phyloP scores from a whole-genome alignment of 53 echinoderm and acorn worm species.

The Holothuria leucospilota region DNA sequence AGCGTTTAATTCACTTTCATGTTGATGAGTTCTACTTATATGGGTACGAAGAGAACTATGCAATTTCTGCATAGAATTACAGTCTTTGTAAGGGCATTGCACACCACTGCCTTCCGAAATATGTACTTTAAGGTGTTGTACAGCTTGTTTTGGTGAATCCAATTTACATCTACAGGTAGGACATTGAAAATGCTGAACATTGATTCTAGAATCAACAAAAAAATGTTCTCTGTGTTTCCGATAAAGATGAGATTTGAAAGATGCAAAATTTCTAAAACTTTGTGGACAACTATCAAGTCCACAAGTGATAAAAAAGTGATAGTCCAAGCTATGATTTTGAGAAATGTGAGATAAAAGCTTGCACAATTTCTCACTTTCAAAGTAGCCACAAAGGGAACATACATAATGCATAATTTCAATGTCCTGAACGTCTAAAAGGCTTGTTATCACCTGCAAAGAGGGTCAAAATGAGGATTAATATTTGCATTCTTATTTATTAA shows the following conservation, averaged over 20 bases:
- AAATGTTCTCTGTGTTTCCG: background rate
- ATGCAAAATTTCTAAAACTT: constrained; percentile 24
- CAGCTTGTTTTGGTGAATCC: too few relatives aligned
- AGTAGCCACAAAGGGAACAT: constrained; percentile 26
- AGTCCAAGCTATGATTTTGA: constrained; percentile 22
- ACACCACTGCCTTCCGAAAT: background rate
- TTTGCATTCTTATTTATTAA: too few relatives aligned
- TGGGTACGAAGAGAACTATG: constrained; percentile 21
- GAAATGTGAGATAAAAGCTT: constrained; percentile 23
- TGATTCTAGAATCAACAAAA: too few relatives aligned
- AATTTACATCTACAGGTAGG: too few relatives aligned
- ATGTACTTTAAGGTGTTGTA: too few relatives aligned
- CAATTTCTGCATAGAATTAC: background rate
- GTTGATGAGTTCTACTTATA: constrained; percentile 2
- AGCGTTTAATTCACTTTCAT: background rate
- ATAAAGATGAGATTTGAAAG: constrained; percentile 19
- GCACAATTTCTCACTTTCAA: constrained; percentile 25
- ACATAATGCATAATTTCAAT: background rate
- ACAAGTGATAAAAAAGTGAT: constrained; percentile 29
- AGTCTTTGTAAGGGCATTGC: constrained; percentile 17
- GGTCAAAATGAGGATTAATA: too few relatives aligned
- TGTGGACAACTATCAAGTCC: constrained; percentile 19
- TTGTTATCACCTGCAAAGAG: too few relatives aligned
- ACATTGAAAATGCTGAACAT: too few relatives aligned
- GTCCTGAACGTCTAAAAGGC: too few relatives aligned